phyloP scores from a whole-genome alignment of 2,888 invertebrate species.

The Eilema depressum region DNA sequence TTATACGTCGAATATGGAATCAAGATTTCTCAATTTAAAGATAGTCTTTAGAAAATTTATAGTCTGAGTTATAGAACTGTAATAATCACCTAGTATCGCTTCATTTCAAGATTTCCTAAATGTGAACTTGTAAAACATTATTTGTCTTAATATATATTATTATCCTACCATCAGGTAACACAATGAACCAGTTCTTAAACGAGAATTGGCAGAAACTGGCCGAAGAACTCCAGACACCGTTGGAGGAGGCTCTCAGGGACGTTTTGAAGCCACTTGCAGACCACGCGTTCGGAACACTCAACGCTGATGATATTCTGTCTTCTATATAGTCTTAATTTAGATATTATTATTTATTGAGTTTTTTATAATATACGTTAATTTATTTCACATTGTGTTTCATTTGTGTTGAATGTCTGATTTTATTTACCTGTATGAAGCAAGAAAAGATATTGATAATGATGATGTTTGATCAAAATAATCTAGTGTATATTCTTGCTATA shows the following conservation, averaged over 20 bases:
- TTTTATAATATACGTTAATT: not conserved
- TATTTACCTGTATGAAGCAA: too few species aligned
- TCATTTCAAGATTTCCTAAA: too few species aligned
- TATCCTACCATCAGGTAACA: constrained; percentile 79
- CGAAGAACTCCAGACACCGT: constrained; percentile 90
- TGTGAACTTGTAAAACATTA: too few species aligned
- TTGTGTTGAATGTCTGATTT: not conserved
- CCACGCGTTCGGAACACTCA: constrained; percentile 73
- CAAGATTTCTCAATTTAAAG: too few species aligned
- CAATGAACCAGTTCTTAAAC: constrained; percentile 92
- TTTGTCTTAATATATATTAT: not conserved
- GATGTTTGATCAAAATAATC: too few species aligned
- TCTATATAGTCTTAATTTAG: constrained; percentile 19
- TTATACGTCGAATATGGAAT: too few species aligned
- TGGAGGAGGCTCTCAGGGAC: constrained; percentile 87
- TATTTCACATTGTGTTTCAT: not conserved
- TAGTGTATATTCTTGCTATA: too few species aligned
- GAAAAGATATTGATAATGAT: too few species aligned
- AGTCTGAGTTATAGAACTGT: too few species aligned
- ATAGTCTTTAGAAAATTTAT: too few species aligned
- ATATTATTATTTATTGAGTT: constrained; percentile 1
- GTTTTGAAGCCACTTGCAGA: constrained; percentile 79
- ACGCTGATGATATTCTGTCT: constrained; percentile 77
- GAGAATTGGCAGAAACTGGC: constrained; percentile 92
- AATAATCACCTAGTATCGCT: too few species aligned